A percentile compares a stretch with the other conserved stretches of the same genome.
phyloP scores from a whole-genome alignment of 2,113 vertebrate genomes.

The Siphamia tubifer region DNA sequence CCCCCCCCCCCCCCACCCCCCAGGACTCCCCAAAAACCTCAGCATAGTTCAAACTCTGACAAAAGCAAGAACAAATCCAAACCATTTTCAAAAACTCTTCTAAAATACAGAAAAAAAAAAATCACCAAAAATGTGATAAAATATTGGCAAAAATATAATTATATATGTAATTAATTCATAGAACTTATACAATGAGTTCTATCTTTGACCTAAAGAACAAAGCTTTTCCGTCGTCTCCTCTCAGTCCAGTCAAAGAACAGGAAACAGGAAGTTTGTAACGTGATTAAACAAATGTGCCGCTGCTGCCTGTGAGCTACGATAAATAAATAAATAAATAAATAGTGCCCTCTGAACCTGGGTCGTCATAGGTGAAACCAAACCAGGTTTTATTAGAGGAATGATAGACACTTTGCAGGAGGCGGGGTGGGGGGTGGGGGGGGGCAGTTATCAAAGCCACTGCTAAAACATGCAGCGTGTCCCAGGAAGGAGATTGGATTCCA shows the following conservation, averaged over 20 bases:
- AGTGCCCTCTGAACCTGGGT: conserved; percentile 29
- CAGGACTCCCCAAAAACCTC: too few relatives aligned
- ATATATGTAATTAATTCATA: too few relatives aligned
- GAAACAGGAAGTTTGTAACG: conserved; percentile 27
- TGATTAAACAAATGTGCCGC: conserved; percentile 54
- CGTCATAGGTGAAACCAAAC: conserved; percentile 59
- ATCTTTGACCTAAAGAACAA: too few relatives aligned
- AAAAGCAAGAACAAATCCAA: too few relatives aligned
- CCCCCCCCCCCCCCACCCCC: too few relatives aligned
- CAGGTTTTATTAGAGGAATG: conserved; percentile 55
- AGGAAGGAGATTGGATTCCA: conserved; percentile 76
- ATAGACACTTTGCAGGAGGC: conserved; percentile 48
- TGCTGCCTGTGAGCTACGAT: conserved; percentile 4
- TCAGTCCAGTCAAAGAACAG: neutral
- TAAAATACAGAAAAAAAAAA: too few relatives aligned
- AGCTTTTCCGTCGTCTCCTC: neutral
- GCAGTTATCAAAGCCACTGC: conserved; percentile 63
- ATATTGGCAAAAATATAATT: too few relatives aligned
- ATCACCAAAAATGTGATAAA: too few relatives aligned
- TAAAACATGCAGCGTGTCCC: conserved; percentile 72
- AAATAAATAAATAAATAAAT: too few relatives aligned
- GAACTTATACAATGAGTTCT: too few relatives aligned
- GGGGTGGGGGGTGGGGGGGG: conserved; percentile 14
- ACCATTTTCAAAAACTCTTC: too few relatives aligned
- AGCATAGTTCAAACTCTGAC: too few relatives aligned